Base-by-base conservation (phyloP, 2,888 invertebrate species). In the Catocala nupta region DNA sequence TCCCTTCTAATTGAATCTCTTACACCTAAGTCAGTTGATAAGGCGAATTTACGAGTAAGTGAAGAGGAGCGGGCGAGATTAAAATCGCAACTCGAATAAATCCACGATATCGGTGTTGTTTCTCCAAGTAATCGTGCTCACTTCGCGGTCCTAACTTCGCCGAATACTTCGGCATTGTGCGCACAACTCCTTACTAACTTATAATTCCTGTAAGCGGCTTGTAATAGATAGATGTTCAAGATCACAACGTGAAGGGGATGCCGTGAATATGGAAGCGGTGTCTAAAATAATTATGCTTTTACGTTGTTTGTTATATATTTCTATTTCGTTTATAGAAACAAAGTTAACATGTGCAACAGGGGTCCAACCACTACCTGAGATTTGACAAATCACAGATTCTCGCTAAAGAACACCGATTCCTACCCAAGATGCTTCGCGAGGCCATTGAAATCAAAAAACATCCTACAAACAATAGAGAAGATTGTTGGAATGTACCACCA, bases 51-150 rank as follows among this genome's bases (percentile, higher is more conserved):
- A 74, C 76, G 72, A 68, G 65, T 63, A 65, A 73, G 62, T 48
- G 60, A 62, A 62, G 34, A 55, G 52, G 47, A 65, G 67, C 9
- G 55, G 36, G 36, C 9, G 6, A 55, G 85, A 84, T 87, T 85
- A 84, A 83, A 86, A 85, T 86, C 81, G 73, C 71, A 84, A 88
- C 83, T 86, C 83, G 75, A 84, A 90, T 89, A 90, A 90, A 90
- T 89, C 82, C 75, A 70, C 68, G 76, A 81, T 85, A 89, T 86
- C 85, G 81, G 80, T 61, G 61, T 82, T 89, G 86, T 89, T 90
- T 83, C 81, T 69, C 69, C 80, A 87, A 89, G 90, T 90, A 89
- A 90, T 87, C 87, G 84, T 83, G 85, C 76, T 84, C 83, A 82
- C 78, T 84, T 82, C 65, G 81, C 80, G 73, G 73, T 49, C 57